phyloP scores from a whole-genome alignment of 2,113 vertebrate species.

The Dinomys branickii region DNA sequence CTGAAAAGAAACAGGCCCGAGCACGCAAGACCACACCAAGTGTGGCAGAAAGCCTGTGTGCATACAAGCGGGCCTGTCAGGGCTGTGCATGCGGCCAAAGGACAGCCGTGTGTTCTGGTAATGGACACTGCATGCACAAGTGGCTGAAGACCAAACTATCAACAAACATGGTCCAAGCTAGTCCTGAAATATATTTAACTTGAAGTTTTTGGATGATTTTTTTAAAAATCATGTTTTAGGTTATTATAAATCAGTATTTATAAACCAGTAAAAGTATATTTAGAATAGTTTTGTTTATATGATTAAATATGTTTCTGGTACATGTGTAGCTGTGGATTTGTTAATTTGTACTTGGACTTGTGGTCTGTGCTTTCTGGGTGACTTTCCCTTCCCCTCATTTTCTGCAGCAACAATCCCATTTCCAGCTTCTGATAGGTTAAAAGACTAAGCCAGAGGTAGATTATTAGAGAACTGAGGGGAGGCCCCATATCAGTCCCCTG shows the following conservation, averaged over 20 bases:
- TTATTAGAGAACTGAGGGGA: fast-evolving
- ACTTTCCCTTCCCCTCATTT: background rate
- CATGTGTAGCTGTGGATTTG: background rate
- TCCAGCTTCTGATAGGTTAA: background rate
- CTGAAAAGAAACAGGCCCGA: background rate
- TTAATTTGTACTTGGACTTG: background rate
- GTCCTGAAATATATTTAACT: conserved; percentile 57
- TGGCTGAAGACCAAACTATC: background rate
- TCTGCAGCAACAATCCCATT: background rate
- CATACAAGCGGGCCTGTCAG: too few relatives aligned
- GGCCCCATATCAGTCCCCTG: fast-evolving
- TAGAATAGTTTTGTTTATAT: conserved; percentile 60
- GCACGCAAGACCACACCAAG: background rate
- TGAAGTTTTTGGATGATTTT: conserved; percentile 29
- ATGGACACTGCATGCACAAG: background rate
- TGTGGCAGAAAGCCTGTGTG: background rate
- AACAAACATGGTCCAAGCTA: background rate
- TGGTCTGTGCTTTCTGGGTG: background rate
- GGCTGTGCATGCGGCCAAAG: background rate
- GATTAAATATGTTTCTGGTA: conserved; percentile 66
- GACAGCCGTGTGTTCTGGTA: background rate
- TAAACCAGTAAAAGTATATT: conserved; percentile 49
- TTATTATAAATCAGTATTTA: conserved; percentile 72
- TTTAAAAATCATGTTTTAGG: background rate
- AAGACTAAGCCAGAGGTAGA: background rate